These are phyloP conservation scores for Protonemura montana DNA, from an alignment of 2,888 invertebrate species.

Conservation along the genomic window DNA sequence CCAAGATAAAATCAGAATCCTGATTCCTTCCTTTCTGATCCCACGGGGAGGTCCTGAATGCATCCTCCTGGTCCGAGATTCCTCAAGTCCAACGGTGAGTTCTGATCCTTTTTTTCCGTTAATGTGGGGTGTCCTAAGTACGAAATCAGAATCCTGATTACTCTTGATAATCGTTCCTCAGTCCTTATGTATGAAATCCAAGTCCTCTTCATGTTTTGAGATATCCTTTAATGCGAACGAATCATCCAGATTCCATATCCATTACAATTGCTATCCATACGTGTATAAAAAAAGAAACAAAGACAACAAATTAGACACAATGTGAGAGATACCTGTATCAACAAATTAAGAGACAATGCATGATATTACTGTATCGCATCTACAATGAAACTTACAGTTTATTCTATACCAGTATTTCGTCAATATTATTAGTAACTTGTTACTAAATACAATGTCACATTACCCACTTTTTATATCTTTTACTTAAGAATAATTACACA, in stretches of 20 bases:
- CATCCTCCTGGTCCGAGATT: constrained; percentile 33
- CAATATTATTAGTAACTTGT: neutral
- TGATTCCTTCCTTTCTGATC: constrained; percentile 44
- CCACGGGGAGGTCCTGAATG: constrained; percentile 43
- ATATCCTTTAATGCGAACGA: constrained; percentile 47
- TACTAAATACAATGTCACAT: neutral
- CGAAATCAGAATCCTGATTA: constrained; percentile 40
- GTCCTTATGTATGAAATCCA: constrained; percentile 36
- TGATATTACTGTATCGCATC: neutral
- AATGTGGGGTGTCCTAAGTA: constrained; percentile 33
- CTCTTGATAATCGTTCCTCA: constrained; percentile 24
- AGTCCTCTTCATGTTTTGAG: constrained; percentile 32
- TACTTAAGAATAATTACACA: neutral
- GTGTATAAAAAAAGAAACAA: constrained; percentile 48
- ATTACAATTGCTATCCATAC: constrained; percentile 49
- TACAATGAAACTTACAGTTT: neutral
- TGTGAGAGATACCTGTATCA: neutral
- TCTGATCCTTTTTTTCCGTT: constrained; percentile 38
- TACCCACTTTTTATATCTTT: neutral
- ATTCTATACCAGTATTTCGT: neutral
- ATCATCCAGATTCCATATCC: constrained; percentile 48
- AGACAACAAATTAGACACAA: constrained; percentile 47
- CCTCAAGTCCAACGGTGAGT: constrained; percentile 31
- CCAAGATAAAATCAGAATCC: constrained; percentile 38
- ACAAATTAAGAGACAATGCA: neutral